A percentile compares a stretch with the other conserved stretches of the same genome.
Evolutionary conservation across 1,140 invertebrate species (phyloP).

Genomic region (Ips typographus): DNA sequence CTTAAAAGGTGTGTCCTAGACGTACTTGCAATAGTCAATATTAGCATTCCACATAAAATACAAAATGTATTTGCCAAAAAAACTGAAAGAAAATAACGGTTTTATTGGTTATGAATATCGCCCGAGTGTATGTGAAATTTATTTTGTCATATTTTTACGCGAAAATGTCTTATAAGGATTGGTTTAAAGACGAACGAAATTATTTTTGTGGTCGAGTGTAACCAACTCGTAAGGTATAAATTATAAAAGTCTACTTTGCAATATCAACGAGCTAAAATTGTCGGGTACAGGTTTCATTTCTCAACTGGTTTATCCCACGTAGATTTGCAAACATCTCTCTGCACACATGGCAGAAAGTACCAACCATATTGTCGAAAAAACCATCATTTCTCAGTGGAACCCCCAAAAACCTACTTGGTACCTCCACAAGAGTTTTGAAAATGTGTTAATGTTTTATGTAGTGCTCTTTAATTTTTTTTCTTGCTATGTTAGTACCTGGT

Average conservation of each 20-base stretch:
- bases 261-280: slow-evolving; percentile 30
- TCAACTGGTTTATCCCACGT: slow-evolving; percentile 36
- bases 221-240: background rate
- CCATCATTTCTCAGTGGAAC: background rate
- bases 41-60: no score
- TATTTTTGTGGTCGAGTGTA: background rate
- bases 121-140: no score
- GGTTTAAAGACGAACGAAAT: background rate
- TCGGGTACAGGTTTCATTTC: slow-evolving; percentile 32
- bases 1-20: no score
- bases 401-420: background rate
- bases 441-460: slow-evolving; percentile 16
- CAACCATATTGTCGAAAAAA: slow-evolving; percentile 32
- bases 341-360: slow-evolving; percentile 24
- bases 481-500: slow-evolving; percentile 4
- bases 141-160: no score
- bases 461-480: slow-evolving; percentile 14
- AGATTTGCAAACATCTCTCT: slow-evolving; percentile 29
- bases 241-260: slow-evolving; percentile 17
- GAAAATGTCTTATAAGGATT: no score
- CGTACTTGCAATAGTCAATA: no score
- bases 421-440: slow-evolving; percentile 6
- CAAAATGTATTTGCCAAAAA: no score
- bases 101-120: no score
- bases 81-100: no score